Percentiles rank a stretch among this genome's conserved stretches.
Conservation (phyloP, 1,140 invertebrate species). For the Odontomachus brunneus region DNA sequence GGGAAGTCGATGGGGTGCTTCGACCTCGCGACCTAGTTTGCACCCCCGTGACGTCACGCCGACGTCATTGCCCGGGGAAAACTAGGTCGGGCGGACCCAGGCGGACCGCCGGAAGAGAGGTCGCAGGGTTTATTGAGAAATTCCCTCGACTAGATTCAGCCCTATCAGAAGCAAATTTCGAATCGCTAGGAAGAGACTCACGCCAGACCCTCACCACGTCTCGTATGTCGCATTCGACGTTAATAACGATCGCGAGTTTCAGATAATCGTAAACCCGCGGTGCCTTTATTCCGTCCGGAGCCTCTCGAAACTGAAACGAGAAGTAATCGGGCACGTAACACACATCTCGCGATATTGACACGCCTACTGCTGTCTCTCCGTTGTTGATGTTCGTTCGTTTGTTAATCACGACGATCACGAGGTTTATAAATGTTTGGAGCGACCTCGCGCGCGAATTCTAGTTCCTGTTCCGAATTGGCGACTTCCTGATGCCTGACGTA, state of each 20-base stretch:
- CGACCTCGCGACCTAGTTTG: conserved; percentile 78
- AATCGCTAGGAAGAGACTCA: conserved; percentile 35
- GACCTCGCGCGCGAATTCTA: neutral
- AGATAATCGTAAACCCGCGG: neutral
- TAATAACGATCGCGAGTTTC: conserved; percentile 5
- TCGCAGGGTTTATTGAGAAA: conserved; percentile 78
- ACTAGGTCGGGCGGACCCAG: conserved; percentile 77
- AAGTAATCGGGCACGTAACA: too few relatives aligned
- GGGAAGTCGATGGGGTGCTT: conserved; percentile 74
- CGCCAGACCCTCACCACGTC: neutral
- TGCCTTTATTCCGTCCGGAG: neutral
- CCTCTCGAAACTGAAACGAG: too few relatives aligned
- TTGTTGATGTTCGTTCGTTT: neutral
- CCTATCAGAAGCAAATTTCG: conserved; percentile 50
- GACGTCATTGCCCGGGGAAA: conserved; percentile 82
- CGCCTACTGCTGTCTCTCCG: neutral
- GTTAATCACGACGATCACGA: neutral
- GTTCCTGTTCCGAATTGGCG: neutral
- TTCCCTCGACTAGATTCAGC: conserved; percentile 63
- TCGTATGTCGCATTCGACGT: conserved; percentile 28
- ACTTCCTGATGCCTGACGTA: neutral
- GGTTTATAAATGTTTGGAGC: too few relatives aligned
- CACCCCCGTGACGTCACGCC: conserved; percentile 77
- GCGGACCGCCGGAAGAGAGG: conserved; percentile 70
- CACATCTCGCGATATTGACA: neutral